Conservation (phyloP, 1,140 invertebrate species). For the Chymomyza costata region DNA sequence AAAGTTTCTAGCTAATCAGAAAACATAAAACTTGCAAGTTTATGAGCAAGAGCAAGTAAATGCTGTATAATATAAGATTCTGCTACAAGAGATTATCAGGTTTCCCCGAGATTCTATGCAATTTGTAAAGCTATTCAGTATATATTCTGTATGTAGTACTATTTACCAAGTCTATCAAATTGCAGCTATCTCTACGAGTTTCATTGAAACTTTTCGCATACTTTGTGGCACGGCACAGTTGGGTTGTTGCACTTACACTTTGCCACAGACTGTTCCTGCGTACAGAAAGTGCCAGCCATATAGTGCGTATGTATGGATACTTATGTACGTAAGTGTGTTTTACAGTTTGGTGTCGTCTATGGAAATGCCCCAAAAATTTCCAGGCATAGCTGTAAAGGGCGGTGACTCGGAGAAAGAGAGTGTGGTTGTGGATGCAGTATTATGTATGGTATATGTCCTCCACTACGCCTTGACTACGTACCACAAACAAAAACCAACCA, state of each 20-base stretch:
- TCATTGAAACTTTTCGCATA: slow-evolving; percentile 23
- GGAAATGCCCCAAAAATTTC: slow-evolving; percentile 61
- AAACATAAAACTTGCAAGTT: too few species aligned
- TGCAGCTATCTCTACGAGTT: slow-evolving; percentile 2
- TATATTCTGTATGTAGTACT: too few species aligned
- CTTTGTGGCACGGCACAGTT: slow-evolving; percentile 28
- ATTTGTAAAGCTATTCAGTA: too few species aligned
- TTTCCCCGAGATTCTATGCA: too few species aligned
- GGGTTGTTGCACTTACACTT: slow-evolving; percentile 25
- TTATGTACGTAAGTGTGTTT: slow-evolving; percentile 14
- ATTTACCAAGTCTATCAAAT: too few species aligned
- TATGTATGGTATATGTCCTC: slow-evolving; percentile 28
- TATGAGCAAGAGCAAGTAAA: too few species aligned
- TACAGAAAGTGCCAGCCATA: slow-evolving; percentile 6
- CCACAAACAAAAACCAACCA: slow-evolving; percentile 64
- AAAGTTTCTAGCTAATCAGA: too few species aligned
- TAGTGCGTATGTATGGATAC: slow-evolving; percentile 37
- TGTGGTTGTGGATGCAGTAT: too few species aligned
- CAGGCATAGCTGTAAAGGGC: too few species aligned
- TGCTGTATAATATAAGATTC: too few species aligned
- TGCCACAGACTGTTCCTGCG: slow-evolving; percentile 32
- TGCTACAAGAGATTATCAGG: too few species aligned
- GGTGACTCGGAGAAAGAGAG: slow-evolving; percentile 21
- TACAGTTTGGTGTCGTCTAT: slow-evolving; percentile 25
- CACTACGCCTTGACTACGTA: slow-evolving; percentile 47